Evolutionary conservation across 2,888 invertebrate genomes (phyloP).

Genomic region (Zaprionus obscuricornis): DNA sequence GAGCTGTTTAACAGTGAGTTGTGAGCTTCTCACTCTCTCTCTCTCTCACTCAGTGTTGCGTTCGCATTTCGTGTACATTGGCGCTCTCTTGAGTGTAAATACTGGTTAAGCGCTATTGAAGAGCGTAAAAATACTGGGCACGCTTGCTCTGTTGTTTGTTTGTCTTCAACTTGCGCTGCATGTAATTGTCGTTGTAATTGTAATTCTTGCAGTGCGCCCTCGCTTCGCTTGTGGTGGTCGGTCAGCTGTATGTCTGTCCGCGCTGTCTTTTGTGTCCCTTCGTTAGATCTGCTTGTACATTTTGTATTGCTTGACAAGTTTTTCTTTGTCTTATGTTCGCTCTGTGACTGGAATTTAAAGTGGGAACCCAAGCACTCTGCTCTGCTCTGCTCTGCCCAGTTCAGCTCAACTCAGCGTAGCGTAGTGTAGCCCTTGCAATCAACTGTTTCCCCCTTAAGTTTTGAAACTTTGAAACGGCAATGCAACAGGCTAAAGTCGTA

Average conservation of each 20-base stretch:
- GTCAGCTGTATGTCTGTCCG: neutral
- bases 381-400: neutral
- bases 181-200: constrained; percentile 60
- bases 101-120: constrained; percentile 39
- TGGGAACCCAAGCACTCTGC: constrained; percentile 16
- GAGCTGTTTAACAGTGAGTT: too few relatives aligned
- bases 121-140: constrained; percentile 38
- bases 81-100: constrained; percentile 23
- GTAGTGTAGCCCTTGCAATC: neutral
- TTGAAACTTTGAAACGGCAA: too few relatives aligned
- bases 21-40: neutral
- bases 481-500: constrained; percentile 35
- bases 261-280: constrained; percentile 33
- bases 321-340: constrained; percentile 54
- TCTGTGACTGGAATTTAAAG: constrained; percentile 66
- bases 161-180: constrained; percentile 14
- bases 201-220: constrained; percentile 56
- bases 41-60: constrained; percentile 12
- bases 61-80: neutral
- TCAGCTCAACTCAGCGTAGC: too few relatives aligned
- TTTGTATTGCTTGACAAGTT: constrained; percentile 58
- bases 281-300: constrained; percentile 66
- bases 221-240: constrained; percentile 48
- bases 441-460: neutral
- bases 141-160: constrained; percentile 4